A percentile compares a stretch with the other conserved stretches of the same genome.
Evolutionary conservation across 2,113 vertebrate species (phyloP).

Genomic region (Lagopus leucura): DNA sequence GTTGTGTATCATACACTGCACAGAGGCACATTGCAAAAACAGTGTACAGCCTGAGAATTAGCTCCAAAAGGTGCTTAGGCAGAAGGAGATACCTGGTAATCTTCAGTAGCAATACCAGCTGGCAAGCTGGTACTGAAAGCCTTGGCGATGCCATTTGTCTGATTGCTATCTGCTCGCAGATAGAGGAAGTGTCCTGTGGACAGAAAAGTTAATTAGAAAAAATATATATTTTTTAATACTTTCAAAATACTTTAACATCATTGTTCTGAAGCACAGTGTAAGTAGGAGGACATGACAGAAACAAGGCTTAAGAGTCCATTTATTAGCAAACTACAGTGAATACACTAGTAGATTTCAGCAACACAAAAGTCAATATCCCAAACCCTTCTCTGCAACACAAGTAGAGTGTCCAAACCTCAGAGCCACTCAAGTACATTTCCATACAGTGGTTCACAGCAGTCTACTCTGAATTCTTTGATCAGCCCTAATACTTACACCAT

Average conservation of each 20-base stretch:
- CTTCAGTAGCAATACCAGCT: slow-evolving; percentile 63
- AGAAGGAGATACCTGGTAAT: slow-evolving; percentile 79
- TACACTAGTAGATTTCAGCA: not conserved
- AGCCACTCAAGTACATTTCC: not conserved
- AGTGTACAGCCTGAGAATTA: not conserved
- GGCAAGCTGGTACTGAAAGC: slow-evolving; percentile 80
- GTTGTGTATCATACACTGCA: not conserved
- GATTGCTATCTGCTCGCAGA: slow-evolving; percentile 74
- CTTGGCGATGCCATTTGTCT: slow-evolving; percentile 57
- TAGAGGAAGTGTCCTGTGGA: slow-evolving; percentile 85
- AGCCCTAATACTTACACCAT: not conserved
- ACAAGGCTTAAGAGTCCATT: not conserved
- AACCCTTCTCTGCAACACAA: not conserved
- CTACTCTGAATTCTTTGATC: not conserved
- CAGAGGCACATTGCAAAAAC: not conserved
- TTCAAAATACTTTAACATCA: not conserved
- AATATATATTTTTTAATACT: not conserved
- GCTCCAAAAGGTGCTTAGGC: not conserved
- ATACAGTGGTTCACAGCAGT: not conserved
- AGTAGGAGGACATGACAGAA: not conserved
- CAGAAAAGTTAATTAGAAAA: not conserved
- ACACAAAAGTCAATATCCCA: not conserved
- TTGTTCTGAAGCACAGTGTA: not conserved
- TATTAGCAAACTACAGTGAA: not conserved
- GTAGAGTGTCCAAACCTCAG: not conserved